Conservation (phyloP, 2,888 invertebrate species). For the Pristionchus arcanus region DNA sequence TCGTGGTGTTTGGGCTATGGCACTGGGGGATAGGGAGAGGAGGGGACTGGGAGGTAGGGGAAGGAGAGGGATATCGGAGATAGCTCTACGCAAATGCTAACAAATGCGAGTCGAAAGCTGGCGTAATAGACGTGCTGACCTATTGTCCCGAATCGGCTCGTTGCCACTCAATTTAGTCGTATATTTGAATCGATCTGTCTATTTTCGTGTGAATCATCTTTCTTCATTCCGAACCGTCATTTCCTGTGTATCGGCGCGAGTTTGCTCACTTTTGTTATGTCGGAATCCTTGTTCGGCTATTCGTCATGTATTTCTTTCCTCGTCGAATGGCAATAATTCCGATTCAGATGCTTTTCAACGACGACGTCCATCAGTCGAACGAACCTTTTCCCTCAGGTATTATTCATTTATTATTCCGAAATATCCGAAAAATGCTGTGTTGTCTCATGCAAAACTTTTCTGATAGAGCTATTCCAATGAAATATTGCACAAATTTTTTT, state of each 20-base stretch:
- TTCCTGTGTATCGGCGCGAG: neutral
- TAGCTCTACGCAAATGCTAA: slow-evolving; percentile 33
- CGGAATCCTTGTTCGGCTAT: neutral
- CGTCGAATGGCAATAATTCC: neutral
- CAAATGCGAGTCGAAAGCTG: slow-evolving; percentile 34
- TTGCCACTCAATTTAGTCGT: neutral
- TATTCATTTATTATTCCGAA: neutral
- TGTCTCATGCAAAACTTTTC: too few species aligned
- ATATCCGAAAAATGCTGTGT: too few species aligned
- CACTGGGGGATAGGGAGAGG: neutral
- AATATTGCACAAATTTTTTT: too few species aligned
- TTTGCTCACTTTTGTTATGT: neutral
- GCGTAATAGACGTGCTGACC: slow-evolving; percentile 46
- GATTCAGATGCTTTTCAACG: slow-evolving; percentile 23
- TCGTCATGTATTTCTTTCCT: neutral
- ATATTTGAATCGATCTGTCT: neutral
- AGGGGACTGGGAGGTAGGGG: neutral
- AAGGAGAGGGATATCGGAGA: slow-evolving; percentile 31
- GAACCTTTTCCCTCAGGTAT: slow-evolving; percentile 28
- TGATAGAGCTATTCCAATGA: too few species aligned
- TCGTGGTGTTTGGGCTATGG: slow-evolving; percentile 17
- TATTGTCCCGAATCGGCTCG: neutral
- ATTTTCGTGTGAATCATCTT: neutral
- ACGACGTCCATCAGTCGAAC: slow-evolving; percentile 21
- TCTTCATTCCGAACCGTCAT: neutral